A percentile compares a stretch with the other conserved stretches of the same genome.
phyloP scores from a whole-genome alignment of 2,113 vertebrate genomes.

The Eurystomus gularis region DNA sequence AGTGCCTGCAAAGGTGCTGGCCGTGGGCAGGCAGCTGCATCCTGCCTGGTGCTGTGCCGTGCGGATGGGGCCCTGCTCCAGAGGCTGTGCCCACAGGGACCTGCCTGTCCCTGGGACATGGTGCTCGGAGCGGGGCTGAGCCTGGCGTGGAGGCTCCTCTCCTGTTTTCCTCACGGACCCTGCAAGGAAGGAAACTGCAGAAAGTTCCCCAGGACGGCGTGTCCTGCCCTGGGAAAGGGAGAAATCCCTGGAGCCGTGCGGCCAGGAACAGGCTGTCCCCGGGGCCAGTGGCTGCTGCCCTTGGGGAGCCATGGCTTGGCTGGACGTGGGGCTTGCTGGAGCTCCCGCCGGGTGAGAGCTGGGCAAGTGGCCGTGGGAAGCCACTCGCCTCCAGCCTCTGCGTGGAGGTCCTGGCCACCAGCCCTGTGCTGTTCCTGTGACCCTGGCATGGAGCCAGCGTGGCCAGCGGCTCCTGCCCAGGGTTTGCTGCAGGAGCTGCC shows the following conservation, averaged over 20 bases:
- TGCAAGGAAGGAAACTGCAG: conserved; percentile 28
- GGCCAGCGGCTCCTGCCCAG: background rate
- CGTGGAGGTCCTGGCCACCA: background rate
- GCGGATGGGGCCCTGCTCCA: background rate
- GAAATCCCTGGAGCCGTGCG: background rate
- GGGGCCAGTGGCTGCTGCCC: background rate
- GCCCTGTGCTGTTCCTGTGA: background rate
- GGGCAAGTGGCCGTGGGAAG: background rate
- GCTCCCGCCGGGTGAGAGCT: rapidly evolving
- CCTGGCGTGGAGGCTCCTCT: background rate
- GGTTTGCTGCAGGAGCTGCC: background rate
- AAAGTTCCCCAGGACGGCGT: background rate
- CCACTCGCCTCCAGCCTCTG: background rate
- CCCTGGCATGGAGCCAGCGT: too few relatives aligned
- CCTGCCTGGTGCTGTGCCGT: background rate
- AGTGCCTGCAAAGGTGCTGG: background rate
- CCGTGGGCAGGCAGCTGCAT: background rate
- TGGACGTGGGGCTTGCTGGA: background rate
- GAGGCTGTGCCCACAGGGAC: background rate
- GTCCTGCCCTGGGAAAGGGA: conserved; percentile 21
- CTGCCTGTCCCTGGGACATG: background rate
- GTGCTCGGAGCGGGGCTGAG: rapidly evolving
- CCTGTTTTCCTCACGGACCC: background rate
- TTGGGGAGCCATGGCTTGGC: rapidly evolving
- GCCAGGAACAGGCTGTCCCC: conserved; percentile 4